phyloP scores from a whole-genome alignment of 2,888 invertebrate species.

The Mesodorylaimus sp. region DNA sequence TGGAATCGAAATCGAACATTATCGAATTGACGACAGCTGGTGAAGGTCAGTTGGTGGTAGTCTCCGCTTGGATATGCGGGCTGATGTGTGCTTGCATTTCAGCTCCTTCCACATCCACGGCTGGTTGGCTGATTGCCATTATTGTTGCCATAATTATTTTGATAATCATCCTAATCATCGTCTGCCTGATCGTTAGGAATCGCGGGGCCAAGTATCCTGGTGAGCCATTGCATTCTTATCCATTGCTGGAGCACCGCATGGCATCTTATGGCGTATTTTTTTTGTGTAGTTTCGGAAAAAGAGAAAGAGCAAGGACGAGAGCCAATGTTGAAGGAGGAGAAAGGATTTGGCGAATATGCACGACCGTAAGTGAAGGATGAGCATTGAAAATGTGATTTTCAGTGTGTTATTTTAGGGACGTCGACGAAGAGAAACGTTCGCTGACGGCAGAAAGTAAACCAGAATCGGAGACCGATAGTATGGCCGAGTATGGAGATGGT shows the following conservation, averaged over 20 bases:
- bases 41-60: background rate
- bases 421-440: constrained; percentile 1
- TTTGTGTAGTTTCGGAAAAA: constrained; percentile 66
- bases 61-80: background rate
- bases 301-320: constrained; percentile 78
- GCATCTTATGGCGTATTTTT: background rate
- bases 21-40: constrained; percentile 9
- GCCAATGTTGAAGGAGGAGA: constrained; percentile 34
- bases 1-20: background rate
- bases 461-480: constrained; percentile 87
- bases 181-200: constrained; percentile 83
- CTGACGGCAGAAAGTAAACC: constrained; percentile 15
- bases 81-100: constrained; percentile 14
- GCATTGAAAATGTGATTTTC: background rate
- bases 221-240: constrained; percentile 14
- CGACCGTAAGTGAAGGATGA: background rate
- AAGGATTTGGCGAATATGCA: constrained; percentile 64
- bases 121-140: constrained; percentile 92
- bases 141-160: constrained; percentile 86
- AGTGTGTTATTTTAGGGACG: constrained; percentile 11
- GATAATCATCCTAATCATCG: constrained; percentile 72
- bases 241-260: background rate
- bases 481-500: constrained; percentile 93
- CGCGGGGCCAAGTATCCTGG: constrained; percentile 78
- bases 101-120: constrained; percentile 43